A percentile compares a stretch with the other conserved stretches of the same genome.
Evolutionary conservation across 2,797 vertebrate species (phyloP).

Genomic region (Sparus aurata): DNA sequence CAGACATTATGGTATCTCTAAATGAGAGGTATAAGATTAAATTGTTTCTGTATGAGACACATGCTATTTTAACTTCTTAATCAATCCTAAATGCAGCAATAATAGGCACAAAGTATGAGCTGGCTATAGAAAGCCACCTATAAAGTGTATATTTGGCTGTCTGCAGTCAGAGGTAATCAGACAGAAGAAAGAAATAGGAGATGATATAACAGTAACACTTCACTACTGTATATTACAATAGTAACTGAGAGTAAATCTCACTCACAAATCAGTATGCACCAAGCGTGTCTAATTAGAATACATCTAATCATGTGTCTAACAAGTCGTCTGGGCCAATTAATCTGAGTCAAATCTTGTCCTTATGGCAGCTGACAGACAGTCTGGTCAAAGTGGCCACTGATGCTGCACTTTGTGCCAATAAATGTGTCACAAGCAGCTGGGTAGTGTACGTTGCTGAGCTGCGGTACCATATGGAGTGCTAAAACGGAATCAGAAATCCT

Average conservation of each 20-base stretch:
- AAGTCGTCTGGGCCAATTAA: slow-evolving; percentile 66
- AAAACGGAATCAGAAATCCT: slow-evolving; percentile 75
- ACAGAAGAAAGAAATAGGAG: background rate
- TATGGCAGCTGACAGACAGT: slow-evolving; percentile 74
- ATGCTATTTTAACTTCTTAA: background rate
- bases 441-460: slow-evolving; percentile 85
- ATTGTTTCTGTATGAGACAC: background rate
- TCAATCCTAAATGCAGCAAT: background rate
- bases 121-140: background rate
- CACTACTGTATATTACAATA: background rate
- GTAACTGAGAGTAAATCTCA: background rate
- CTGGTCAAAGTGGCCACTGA: slow-evolving; percentile 75
- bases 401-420: slow-evolving; percentile 83
- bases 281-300: slow-evolving; percentile 50
- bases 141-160: slow-evolving; percentile 21
- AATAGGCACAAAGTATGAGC: slow-evolving; percentile 12
- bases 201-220: background rate
- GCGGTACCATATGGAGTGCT: slow-evolving; percentile 88
- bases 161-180: slow-evolving; percentile 4
- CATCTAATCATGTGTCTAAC: slow-evolving; percentile 63
- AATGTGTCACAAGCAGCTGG: slow-evolving; percentile 91
- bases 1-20: background rate
- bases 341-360: slow-evolving; percentile 58
- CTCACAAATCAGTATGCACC: slow-evolving; percentile 13
- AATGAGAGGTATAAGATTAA: slow-evolving; percentile 12